These are phyloP conservation scores for Limosa lapponica DNA, from an alignment of 2,797 vertebrate species.

Conservation along the genomic window DNA sequence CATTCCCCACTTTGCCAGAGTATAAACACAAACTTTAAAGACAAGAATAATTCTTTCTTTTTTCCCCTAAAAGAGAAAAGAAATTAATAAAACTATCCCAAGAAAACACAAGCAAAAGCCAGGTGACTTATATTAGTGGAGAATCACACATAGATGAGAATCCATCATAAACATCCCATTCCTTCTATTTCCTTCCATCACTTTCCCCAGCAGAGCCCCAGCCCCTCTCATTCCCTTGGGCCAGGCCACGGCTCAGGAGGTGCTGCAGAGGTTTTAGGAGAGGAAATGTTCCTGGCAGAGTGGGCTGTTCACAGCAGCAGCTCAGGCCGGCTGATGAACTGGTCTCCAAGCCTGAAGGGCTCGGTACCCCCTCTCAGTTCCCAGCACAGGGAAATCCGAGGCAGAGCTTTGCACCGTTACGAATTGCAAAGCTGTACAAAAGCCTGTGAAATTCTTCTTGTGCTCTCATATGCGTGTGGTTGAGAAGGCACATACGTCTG, in stretches of 20 bases:
- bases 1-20: neutral
- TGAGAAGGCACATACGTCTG: neutral
- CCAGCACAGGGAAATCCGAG: neutral
- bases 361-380: neutral
- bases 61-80: neutral
- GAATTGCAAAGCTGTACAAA: neutral
- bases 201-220: neutral
- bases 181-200: neutral
- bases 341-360: neutral
- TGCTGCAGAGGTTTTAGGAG: neutral
- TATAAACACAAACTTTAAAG: neutral
- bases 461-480: neutral
- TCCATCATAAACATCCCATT: neutral
- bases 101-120: neutral
- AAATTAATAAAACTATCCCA: neutral
- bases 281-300: neutral
- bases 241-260: neutral
- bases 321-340: neutral
- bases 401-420: neutral
- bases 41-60: accelerated
- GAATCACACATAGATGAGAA: neutral
- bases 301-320: too few relatives aligned
- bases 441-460: neutral
- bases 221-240: accelerated
- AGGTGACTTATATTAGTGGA: neutral